Evolutionary conservation across 1,140 invertebrate genomes (phyloP).

Genomic region (Apis mellifera): Amel_HAv3.1 CM009944.2:9155001-9155500

Average conservation of each 20-base stretch:
- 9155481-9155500: no score
- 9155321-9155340: background rate
- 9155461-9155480: no score
- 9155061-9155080: background rate
- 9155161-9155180: constrained; percentile 7
- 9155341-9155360: no score
- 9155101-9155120: constrained; percentile 16
- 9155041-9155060: background rate
- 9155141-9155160: constrained; percentile 31
- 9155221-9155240: constrained; percentile 55
- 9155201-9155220: constrained; percentile 36
- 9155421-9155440: no score
- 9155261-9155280: constrained; percentile 32
- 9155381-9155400: no score
- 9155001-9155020: no score
- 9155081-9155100: background rate
- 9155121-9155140: constrained; percentile 48
- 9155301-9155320: background rate
- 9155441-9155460: no score
- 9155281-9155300: background rate
- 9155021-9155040: no score
- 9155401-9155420: no score
- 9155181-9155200: constrained; percentile 44
- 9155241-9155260: constrained; percentile 48
- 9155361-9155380: no score